phyloP scores from a whole-genome alignment of 2,113 vertebrate genomes.

The Anarhynchus alexandrinus region DNA sequence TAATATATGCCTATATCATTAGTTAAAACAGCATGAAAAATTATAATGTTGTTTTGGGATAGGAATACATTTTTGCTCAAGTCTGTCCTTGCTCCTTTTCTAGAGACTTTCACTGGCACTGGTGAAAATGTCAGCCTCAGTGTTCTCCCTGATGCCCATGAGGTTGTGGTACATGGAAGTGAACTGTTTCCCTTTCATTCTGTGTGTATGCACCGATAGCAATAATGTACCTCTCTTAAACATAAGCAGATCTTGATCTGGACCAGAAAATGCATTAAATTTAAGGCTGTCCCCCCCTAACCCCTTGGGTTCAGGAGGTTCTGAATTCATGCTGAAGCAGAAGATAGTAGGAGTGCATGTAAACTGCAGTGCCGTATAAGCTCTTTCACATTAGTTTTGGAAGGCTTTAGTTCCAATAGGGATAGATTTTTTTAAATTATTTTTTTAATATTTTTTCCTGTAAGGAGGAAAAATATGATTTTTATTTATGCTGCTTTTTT shows the following conservation, averaged over 20 bases:
- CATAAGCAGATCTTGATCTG: background rate
- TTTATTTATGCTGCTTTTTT: background rate
- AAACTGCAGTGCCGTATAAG: background rate
- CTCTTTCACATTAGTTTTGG: background rate
- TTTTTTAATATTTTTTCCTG: background rate
- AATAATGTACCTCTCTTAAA: background rate
- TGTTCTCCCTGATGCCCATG: background rate
- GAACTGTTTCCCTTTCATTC: background rate
- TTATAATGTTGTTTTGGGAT: background rate
- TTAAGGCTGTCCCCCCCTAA: background rate
- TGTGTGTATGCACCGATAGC: background rate
- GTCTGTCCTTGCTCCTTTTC: background rate
- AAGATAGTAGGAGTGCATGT: background rate
- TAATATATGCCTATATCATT: background rate
- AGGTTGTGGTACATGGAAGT: background rate
- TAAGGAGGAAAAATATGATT: background rate
- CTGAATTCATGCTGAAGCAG: background rate
- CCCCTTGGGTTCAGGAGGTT: background rate
- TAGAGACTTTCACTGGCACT: background rate
- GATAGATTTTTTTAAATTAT: background rate
- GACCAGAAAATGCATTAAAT: background rate
- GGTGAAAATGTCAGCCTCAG: background rate
- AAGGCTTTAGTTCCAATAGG: background rate
- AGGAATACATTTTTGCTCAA: background rate
- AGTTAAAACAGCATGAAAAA: background rate